phyloP scores from a whole-genome alignment of 2,888 invertebrate genomes.

The Cheilosia soror region DNA sequence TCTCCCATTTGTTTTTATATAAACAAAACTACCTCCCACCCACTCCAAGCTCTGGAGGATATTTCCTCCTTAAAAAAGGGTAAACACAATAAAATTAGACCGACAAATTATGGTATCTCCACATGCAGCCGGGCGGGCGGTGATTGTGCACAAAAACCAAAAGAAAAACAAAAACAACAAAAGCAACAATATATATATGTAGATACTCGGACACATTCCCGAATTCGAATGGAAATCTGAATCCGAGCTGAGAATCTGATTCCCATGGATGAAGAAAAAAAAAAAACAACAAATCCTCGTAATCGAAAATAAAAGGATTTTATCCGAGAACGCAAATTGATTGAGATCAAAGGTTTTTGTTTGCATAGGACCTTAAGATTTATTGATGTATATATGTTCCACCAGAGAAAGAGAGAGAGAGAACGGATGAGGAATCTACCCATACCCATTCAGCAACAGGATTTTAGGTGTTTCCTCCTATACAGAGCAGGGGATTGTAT shows the following conservation, averaged over 20 bases:
- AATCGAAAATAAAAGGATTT: conserved; percentile 76
- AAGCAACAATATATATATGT: conserved; percentile 6
- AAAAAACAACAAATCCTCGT: conserved; percentile 71
- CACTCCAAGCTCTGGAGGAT: conserved; percentile 8
- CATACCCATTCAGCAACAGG: conserved; percentile 12
- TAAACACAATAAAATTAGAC: conserved; percentile 71
- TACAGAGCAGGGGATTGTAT: conserved; percentile 26
- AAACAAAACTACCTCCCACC: conserved; percentile 46
- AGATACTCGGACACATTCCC: conserved; percentile 15
- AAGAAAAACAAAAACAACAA: conserved; percentile 18
- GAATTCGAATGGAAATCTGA: conserved; percentile 19
- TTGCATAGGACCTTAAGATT: conserved; percentile 76
- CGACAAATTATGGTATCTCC: conserved; percentile 67
- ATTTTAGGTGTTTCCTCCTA: conserved; percentile 43
- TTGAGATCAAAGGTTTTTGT: conserved; percentile 76
- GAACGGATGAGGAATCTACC: conserved; percentile 9
- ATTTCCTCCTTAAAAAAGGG: conserved; percentile 54
- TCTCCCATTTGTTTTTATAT: conserved; percentile 41
- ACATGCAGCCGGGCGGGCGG: conserved; percentile 45
- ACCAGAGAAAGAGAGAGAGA: conserved; percentile 10
- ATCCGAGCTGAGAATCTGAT: conserved; percentile 31
- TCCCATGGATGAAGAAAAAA: conserved; percentile 15
- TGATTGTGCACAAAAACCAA: conserved; percentile 46
- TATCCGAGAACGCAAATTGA: conserved; percentile 74
- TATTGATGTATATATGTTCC: conserved; percentile 65